Percentiles rank a stretch among this genome's conserved stretches.
Conservation (phyloP, 2,888 invertebrate genomes). For the Pandemis cinnamomeana region DNA sequence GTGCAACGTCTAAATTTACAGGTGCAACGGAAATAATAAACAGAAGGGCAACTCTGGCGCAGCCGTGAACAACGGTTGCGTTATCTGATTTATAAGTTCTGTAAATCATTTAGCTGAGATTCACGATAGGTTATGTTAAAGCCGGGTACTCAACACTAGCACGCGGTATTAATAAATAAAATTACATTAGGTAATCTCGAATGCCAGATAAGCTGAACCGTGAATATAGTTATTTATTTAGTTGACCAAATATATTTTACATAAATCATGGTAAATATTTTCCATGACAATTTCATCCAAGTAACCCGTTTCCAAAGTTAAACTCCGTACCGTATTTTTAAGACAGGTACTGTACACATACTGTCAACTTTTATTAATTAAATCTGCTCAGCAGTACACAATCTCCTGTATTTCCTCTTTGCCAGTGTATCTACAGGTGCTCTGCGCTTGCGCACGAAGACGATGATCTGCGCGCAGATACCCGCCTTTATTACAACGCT, state of each 20-base stretch:
- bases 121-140: background rate
- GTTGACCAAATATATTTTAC: too few relatives aligned
- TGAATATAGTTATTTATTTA: too few relatives aligned
- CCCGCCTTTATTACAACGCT: slow-evolving; percentile 54
- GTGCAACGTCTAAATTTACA: slow-evolving; percentile 61
- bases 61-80: slow-evolving; percentile 7
- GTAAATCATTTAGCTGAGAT: slow-evolving; percentile 7
- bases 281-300: too few relatives aligned
- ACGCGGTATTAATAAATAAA: too few relatives aligned
- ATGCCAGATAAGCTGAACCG: too few relatives aligned
- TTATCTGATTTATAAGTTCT: slow-evolving; percentile 1
- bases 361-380: too few relatives aligned
- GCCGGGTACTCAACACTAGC: background rate
- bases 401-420: slow-evolving; percentile 19
- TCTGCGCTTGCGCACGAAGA: slow-evolving; percentile 46
- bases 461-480: slow-evolving; percentile 57
- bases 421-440: slow-evolving; percentile 33
- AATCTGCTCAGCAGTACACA: background rate
- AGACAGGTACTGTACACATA: too few relatives aligned
- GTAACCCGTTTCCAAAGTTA: too few relatives aligned
- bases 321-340: too few relatives aligned
- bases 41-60: slow-evolving; percentile 32
- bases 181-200: too few relatives aligned
- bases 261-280: too few relatives aligned
- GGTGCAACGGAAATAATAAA: slow-evolving; percentile 55